Evolutionary conservation across 2,888 invertebrate species (phyloP), one percentile per base, ranked within the genome.

Genomic region (Pristionchus arcanus): DNA sequence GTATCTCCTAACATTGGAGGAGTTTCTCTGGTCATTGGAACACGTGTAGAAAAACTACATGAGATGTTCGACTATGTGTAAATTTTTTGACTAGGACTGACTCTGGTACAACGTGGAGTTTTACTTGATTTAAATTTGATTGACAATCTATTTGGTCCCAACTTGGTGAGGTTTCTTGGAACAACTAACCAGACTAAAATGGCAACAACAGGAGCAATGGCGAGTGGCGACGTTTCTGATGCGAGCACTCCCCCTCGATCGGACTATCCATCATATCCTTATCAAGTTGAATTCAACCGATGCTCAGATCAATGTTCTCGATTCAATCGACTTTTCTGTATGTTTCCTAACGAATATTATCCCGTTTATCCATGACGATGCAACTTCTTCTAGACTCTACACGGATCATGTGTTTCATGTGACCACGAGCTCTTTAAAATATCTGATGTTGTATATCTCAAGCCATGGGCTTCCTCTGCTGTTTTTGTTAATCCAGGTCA

Each of bases 401-500:
- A 34, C 5, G 84, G 84, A 9, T 21, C n/a, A 21, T 85, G 84
- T 11, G 21, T 25, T 13, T 21, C 25, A 19, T 85, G 84, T 34
- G 28, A 59, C 19, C 21, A 34, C 9, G 19, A 59, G 25, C 37
- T 85, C 21, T 85, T 85, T 25, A 59, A 2, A 5, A 59, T 59
- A 21, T 25, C 37, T 11, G 84, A 85, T 85, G 5, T 85, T 0
- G 59, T 85, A n/a, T 85, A 59, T 28, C 84, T 85, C 37, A 55
- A 85, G 28, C 59, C 84, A 59, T 85, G 84, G 84, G 15, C 21
- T 13, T 85, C 59, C 31, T 59, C 59, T 0, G 84, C 84, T 2
- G 49, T 85, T 15, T 85, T 85, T 55, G 84, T 85, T 28, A 85
- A 85, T 85, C 59, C 59, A 85, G 84, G 84, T 85, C 42, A 7